A percentile compares a stretch with the other conserved stretches of the same genome.
Evolutionary conservation across 2,797 vertebrate species (phyloP).

Genomic region (Gymnoscopelus microlampas): DNA sequence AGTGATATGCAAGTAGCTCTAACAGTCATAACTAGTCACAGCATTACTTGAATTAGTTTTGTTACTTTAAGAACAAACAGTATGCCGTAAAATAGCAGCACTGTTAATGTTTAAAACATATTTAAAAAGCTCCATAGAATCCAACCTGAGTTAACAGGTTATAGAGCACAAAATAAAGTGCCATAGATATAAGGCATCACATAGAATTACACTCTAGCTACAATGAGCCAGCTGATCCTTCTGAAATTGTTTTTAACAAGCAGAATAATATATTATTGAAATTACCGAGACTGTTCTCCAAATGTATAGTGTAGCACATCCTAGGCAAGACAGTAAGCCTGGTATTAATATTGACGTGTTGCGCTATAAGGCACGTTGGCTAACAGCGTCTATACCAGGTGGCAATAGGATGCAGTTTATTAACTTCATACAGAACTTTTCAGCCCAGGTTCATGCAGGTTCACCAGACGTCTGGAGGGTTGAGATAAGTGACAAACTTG

Average conservation of each 20-base stretch:
- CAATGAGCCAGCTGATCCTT: conserved; percentile 24
- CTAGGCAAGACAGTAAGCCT: neutral
- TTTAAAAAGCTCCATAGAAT: conserved; percentile 4
- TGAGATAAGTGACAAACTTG: neutral
- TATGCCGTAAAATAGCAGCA: neutral
- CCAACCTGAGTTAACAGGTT: conserved; percentile 21
- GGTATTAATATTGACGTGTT: conserved; percentile 6
- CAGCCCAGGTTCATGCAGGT: conserved; percentile 1
- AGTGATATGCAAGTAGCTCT: neutral
- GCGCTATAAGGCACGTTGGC: too few species aligned
- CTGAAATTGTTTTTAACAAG: conserved; percentile 20
- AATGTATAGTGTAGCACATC: neutral
- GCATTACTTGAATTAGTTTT: neutral
- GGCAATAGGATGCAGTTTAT: too few species aligned
- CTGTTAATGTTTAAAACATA: neutral
- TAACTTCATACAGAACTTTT: conserved; percentile 9
- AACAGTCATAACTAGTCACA: neutral
- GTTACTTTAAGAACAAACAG: conserved; percentile 45
- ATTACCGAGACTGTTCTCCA: neutral
- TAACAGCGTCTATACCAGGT: too few species aligned
- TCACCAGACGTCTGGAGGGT: conserved; percentile 3
- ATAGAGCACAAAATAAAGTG: conserved; percentile 26
- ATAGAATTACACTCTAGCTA: conserved; percentile 21
- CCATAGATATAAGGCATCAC: conserved; percentile 38
- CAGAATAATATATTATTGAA: conserved; percentile 15